A percentile compares a stretch with the other conserved stretches of the same genome.
These are phyloP conservation scores for Rhadina sibilatrix DNA, from an alignment of 2,113 vertebrate genomes.

Conservation along the genomic window DNA sequence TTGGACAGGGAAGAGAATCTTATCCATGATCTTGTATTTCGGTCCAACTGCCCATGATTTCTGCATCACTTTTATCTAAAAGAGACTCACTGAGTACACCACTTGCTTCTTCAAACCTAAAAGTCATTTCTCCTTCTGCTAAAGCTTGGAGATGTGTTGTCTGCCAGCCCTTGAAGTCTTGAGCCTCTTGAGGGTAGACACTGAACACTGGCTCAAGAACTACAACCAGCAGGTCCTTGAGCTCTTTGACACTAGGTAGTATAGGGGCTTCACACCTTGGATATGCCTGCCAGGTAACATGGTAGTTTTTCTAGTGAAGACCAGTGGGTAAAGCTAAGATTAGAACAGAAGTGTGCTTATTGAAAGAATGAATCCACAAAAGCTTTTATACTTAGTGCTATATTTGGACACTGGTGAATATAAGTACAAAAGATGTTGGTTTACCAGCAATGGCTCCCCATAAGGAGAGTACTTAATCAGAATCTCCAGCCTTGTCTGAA, in stretches of 20 bases:
- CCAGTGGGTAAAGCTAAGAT: not conserved
- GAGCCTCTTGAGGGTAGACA: not conserved
- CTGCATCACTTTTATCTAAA: not conserved
- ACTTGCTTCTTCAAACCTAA: not conserved
- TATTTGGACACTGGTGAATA: not conserved
- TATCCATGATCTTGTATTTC: not conserved
- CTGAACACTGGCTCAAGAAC: not conserved
- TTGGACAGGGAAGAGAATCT: not conserved
- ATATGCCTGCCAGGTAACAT: not conserved
- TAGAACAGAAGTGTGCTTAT: not conserved
- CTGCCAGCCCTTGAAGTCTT: not conserved
- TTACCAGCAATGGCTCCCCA: not conserved
- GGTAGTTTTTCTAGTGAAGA: not conserved
- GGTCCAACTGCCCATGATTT: not conserved
- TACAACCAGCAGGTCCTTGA: accelerated
- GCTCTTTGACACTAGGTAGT: not conserved
- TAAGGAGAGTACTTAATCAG: not conserved
- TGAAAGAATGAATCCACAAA: not conserved
- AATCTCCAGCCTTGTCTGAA: not conserved
- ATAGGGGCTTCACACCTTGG: not conserved
- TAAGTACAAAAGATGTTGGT: not conserved
- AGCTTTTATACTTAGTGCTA: not conserved
- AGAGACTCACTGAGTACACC: not conserved
- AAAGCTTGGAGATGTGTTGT: not conserved
- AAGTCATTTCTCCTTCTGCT: not conserved